phyloP scores from a whole-genome alignment of 2,113 vertebrate species.

The Oreochromis spilurus region DNA sequence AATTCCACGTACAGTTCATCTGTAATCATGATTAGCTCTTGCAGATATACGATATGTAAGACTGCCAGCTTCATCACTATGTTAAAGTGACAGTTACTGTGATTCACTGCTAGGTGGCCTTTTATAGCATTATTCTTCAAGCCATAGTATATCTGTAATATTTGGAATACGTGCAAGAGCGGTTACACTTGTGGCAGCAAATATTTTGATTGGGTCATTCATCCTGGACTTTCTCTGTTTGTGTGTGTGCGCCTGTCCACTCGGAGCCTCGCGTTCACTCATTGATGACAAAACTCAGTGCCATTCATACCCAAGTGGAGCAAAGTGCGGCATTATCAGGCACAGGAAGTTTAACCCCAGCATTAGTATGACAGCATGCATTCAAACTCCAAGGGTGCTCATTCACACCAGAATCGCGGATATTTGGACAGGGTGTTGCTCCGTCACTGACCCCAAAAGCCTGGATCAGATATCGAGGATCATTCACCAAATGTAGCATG shows the following conservation, averaged over 20 bases:
- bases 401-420: not conserved
- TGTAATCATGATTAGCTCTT: not conserved
- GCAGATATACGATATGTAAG: not conserved
- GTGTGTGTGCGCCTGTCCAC: not conserved
- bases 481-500: not conserved
- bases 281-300: not conserved
- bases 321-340: not conserved
- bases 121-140: not conserved
- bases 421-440: not conserved
- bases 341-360: not conserved
- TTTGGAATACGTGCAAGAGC: not conserved
- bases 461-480: not conserved
- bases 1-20: not conserved
- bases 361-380: not conserved
- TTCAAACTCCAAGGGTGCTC: not conserved
- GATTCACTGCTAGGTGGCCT: not conserved
- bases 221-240: not conserved
- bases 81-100: not conserved
- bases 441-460: not conserved
- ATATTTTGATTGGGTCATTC: not conserved
- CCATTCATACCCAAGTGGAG: not conserved
- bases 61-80: not conserved
- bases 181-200: not conserved
- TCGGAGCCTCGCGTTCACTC: not conserved
- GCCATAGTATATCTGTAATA: not conserved